phyloP scores from a whole-genome alignment of 1,140 invertebrate species.

The Drosophila lowei region DNA sequence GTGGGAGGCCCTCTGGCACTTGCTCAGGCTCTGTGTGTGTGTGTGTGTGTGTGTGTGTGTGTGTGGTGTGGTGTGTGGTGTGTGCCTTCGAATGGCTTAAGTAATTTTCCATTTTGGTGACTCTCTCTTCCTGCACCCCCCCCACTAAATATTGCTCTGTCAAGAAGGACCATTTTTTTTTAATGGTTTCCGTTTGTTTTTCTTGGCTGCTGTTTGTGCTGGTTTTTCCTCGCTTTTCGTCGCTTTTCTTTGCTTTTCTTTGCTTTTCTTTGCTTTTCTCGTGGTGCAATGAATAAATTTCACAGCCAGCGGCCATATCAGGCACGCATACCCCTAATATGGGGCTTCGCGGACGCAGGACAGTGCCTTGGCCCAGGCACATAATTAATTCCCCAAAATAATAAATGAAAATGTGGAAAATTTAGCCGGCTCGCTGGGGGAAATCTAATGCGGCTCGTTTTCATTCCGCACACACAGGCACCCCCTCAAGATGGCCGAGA shows the following conservation, averaged over 20 bases:
- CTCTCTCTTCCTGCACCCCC: background rate
- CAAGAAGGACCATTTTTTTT: constrained; percentile 5
- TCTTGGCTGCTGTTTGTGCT: constrained; percentile 1
- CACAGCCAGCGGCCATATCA: constrained; percentile 21
- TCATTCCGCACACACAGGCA: constrained; percentile 14
- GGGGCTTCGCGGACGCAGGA: too few relatives aligned
- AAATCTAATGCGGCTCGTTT: constrained; percentile 48
- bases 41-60: background rate
- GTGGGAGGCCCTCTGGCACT: background rate
- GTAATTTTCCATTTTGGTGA: constrained; percentile 45
- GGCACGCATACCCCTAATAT: background rate
- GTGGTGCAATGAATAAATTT: constrained; percentile 69
- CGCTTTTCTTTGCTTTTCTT: constrained; percentile 1
- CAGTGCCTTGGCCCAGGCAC: constrained; percentile 7
- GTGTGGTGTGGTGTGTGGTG: background rate
- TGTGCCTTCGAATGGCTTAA: constrained; percentile 34
- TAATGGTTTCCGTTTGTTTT: constrained; percentile 16
- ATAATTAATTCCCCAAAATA: constrained; percentile 71
- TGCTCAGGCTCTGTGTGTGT: background rate
- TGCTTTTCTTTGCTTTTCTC: constrained; percentile 1
- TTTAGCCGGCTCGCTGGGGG: constrained; percentile 39
- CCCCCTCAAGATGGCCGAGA: too few relatives aligned
- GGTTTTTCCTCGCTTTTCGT: constrained; percentile 9
- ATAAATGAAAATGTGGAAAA: constrained; percentile 61
- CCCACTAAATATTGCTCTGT: too few relatives aligned